phyloP scores from a whole-genome alignment of 2,113 vertebrate genomes.

The Nothoprocta perdicaria region DNA sequence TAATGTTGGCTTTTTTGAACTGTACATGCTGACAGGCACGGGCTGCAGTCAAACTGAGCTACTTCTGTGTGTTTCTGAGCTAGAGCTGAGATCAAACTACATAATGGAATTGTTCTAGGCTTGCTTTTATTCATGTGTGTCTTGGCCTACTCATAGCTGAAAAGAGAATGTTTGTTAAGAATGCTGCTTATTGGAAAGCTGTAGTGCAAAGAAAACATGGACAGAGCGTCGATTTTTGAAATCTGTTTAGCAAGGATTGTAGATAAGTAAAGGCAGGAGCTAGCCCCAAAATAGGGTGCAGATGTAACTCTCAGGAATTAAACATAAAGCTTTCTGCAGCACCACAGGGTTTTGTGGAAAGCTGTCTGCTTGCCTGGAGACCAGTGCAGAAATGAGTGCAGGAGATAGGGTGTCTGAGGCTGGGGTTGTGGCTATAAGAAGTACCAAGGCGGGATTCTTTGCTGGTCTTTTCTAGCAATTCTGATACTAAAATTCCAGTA shows the following conservation, averaged over 20 bases:
- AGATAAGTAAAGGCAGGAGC: background rate
- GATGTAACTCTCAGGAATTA: background rate
- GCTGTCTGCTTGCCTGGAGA: background rate
- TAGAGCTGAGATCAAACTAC: background rate
- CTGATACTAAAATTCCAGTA: background rate
- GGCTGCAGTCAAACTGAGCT: background rate
- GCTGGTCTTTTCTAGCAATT: background rate
- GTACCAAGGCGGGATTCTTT: background rate
- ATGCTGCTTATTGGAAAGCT: background rate
- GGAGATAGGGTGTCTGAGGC: background rate
- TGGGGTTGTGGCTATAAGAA: background rate
- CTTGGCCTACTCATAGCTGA: background rate
- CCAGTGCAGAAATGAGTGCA: rapidly evolving
- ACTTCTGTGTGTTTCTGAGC: background rate
- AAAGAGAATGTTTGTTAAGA: background rate
- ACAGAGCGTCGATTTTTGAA: background rate
- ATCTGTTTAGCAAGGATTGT: background rate
- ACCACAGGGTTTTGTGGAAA: background rate
- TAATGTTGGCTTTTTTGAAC: background rate
- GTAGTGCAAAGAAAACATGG: background rate
- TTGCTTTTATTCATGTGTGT: background rate
- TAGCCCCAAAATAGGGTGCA: background rate
- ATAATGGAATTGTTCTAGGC: background rate
- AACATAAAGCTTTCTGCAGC: background rate
- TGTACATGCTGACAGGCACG: background rate